Base-by-base conservation (phyloP, 2,888 invertebrate genomes). In the Brachynemurus nebulosus region DNA sequence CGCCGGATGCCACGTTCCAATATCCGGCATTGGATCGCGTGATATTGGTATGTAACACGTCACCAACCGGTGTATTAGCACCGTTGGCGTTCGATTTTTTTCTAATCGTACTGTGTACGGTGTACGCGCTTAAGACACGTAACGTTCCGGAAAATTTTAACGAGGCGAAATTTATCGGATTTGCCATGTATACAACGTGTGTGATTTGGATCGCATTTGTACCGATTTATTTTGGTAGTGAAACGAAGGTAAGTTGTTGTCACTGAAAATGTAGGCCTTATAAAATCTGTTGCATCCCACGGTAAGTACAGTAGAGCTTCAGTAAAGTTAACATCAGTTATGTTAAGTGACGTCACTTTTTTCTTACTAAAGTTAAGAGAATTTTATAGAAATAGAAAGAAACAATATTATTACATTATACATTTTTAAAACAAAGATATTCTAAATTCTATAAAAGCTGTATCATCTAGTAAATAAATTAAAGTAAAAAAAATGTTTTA, bases 111-210 rank as follows among this genome's bases (percentile, higher is more conserved):
- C 66, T 84, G 53, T 86, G 85, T 60, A 86, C 85, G 3, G 64
- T 80, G 25, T 82, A 85, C 58, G 86, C 86, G n/a, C 66, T 82
- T 38, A 80, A 80, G 58, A 81, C 81, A 1, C 66, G 86, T 33
- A 83, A 84, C 56, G 71, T 86, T 16, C 86, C 86, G 1, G 85
- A 83, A 61, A 86, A 86, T 62, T 85, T 85, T 62, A 86, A 86
- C 67, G 86, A 83, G 58, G 74, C 76, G 1, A 73, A 75, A 55
- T 76, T 75, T 57, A 81, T 83, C 50, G 82, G 85, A 2, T 86
- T 86, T 57, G 80, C 84, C 18, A 84, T 85, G 78, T 86, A 81
- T 64, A 80, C 81, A 1, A 83, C 81, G 1, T 77, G 80, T 60
- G 78, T 82, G 36, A 79, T 81, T 47, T 85, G 85, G 85, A 67